Evolutionary conservation across 2,113 vertebrate species (phyloP).

Genomic region (Ibidorhyncha struthersii): DNA sequence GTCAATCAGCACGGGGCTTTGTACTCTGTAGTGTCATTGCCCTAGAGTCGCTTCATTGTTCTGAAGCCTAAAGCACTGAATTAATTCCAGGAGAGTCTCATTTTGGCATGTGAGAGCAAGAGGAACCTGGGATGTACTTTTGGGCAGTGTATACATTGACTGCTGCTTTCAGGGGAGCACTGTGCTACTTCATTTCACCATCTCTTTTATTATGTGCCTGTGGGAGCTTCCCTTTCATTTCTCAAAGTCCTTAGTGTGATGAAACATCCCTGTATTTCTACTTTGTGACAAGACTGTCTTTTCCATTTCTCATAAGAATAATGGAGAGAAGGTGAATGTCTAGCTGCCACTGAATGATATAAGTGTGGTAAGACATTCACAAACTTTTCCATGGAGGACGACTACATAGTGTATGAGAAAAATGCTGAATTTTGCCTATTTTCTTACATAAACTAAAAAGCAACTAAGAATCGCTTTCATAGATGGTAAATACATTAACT

Average conservation of each 20-base stretch:
- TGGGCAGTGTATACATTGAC: background rate
- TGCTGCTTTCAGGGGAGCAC: background rate
- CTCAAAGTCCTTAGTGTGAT: background rate
- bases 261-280: background rate
- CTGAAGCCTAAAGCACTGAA: background rate
- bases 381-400: background rate
- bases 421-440: background rate
- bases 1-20: background rate
- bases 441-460: background rate
- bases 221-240: background rate
- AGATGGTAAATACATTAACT: background rate
- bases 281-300: background rate
- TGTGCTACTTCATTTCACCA: background rate
- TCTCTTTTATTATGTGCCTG: background rate
- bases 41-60: background rate
- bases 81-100: background rate
- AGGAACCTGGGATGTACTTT: background rate
- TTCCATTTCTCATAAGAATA: background rate
- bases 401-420: background rate
- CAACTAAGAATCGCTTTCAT: background rate
- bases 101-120: background rate
- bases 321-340: background rate
- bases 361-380: background rate
- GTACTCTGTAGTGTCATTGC: background rate
- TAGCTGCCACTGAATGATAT: background rate